phyloP scores from a whole-genome alignment of 1,140 invertebrate species.

The Oscheius sp. region DNA sequence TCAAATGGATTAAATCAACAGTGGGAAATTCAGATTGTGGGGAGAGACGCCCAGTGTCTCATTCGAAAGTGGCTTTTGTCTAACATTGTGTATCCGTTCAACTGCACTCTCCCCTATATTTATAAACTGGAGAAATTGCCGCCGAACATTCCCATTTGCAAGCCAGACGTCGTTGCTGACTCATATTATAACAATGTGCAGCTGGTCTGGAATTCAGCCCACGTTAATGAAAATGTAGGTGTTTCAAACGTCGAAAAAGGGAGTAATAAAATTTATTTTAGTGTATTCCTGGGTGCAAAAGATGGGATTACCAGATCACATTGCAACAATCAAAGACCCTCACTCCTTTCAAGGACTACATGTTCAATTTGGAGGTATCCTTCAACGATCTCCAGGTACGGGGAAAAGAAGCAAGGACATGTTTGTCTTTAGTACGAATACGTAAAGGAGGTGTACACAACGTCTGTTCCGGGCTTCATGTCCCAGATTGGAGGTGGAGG shows the following conservation, averaged over 20 bases:
- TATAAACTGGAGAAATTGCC: conserved; percentile 27
- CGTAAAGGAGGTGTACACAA: conserved; percentile 54
- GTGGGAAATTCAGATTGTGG: conserved; percentile 43
- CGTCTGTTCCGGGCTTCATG: conserved; percentile 58
- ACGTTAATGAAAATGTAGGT: conserved; percentile 48
- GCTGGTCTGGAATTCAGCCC: conserved; percentile 50
- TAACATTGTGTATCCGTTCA: conserved; percentile 52
- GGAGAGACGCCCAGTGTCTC: conserved; percentile 53
- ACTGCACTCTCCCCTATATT: conserved; percentile 56
- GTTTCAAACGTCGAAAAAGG: background rate
- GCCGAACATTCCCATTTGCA: conserved; percentile 19
- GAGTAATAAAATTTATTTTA: conserved; percentile 34
- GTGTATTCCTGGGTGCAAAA: conserved; percentile 53
- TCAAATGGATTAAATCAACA: background rate
- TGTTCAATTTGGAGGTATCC: conserved; percentile 52
- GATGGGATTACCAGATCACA: conserved; percentile 56
- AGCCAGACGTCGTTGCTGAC: conserved; percentile 39
- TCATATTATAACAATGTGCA: conserved; percentile 55
- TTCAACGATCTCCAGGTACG: conserved; percentile 52
- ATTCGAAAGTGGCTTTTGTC: conserved; percentile 54
- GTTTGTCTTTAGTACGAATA: conserved; percentile 53
- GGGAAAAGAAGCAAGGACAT: background rate
- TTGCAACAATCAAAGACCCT: conserved; percentile 52
- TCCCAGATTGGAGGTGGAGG: conserved; percentile 54
- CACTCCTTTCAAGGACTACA: conserved; percentile 41